These are phyloP conservation scores for Chondrosia reniformis DNA, from an alignment of 37 sponge, comb jelly and placozoan genomes.

Conservation along the genomic window DNA sequence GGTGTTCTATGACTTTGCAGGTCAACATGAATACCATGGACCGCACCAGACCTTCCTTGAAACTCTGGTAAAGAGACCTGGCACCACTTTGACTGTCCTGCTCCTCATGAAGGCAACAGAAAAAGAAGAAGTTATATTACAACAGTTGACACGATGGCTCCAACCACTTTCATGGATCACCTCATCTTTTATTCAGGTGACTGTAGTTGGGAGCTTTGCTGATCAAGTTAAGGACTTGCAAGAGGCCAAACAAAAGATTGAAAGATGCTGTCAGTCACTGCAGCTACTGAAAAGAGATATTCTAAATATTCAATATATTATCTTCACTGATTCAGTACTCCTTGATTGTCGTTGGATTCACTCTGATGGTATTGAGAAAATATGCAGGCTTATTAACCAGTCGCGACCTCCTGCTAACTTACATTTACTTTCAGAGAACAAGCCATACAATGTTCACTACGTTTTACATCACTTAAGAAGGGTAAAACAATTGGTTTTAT, in stretches of 20 bases:
- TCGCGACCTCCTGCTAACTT: not conserved
- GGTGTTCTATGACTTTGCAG: slow-evolving; percentile 36
- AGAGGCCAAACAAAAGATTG: not conserved
- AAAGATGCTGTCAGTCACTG: not conserved
- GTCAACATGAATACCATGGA: slow-evolving; percentile 34
- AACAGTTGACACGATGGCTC: not conserved
- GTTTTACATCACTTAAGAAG: not conserved
- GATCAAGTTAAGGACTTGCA: not conserved
- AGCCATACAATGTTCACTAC: not conserved
- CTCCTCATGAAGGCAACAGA: not conserved
- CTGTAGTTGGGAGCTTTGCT: not conserved
- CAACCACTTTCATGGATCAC: not conserved
- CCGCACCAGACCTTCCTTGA: slow-evolving; percentile 19
- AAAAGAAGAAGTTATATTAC: not conserved
- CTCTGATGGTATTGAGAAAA: not conserved
- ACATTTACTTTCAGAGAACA: not conserved
- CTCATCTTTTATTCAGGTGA: not conserved
- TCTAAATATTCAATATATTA: not conserved
- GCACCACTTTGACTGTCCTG: not conserved
- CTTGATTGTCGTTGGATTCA: not conserved
- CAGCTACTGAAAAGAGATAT: too few species aligned
- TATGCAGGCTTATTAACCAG: not conserved
- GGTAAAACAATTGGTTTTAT: too few species aligned
- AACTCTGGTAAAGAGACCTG: not conserved
- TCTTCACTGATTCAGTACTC: not conserved